Evolutionary conservation across 2,113 vertebrate genomes (phyloP).

Genomic region (Sorex fumeus): DNA sequence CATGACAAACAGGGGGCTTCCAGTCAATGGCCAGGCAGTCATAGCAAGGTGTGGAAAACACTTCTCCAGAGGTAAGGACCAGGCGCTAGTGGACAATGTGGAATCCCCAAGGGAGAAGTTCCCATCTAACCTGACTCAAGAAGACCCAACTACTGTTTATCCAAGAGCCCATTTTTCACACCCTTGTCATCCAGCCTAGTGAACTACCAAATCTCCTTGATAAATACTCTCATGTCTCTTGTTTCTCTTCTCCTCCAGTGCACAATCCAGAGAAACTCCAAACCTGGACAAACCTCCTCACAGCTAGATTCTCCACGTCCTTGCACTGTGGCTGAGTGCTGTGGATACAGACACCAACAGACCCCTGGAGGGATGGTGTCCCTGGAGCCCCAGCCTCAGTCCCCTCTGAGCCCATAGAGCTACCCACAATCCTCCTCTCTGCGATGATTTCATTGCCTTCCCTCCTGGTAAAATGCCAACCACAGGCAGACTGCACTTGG

Average conservation of each 20-base stretch:
- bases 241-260: neutral
- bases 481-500: neutral
- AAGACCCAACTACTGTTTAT: neutral
- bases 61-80: neutral
- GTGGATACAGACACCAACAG: neutral
- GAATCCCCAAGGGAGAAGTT: neutral
- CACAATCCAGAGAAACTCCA: neutral
- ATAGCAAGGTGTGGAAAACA: neutral
- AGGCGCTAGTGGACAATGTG: no score
- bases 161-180: neutral
- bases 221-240: neutral
- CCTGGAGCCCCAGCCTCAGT: neutral
- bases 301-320: neutral
- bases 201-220: neutral
- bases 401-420: accelerated
- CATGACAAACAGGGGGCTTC: no score
- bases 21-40: neutral
- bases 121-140: neutral
- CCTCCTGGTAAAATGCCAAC: neutral
- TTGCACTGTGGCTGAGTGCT: neutral
- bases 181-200: neutral
- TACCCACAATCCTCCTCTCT: neutral
- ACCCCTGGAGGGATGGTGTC: neutral
- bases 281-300: neutral
- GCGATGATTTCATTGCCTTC: neutral